These are phyloP conservation scores for Drosophila triauraria DNA, from an alignment of 1,140 invertebrate species.

Conservation along the genomic window DNA sequence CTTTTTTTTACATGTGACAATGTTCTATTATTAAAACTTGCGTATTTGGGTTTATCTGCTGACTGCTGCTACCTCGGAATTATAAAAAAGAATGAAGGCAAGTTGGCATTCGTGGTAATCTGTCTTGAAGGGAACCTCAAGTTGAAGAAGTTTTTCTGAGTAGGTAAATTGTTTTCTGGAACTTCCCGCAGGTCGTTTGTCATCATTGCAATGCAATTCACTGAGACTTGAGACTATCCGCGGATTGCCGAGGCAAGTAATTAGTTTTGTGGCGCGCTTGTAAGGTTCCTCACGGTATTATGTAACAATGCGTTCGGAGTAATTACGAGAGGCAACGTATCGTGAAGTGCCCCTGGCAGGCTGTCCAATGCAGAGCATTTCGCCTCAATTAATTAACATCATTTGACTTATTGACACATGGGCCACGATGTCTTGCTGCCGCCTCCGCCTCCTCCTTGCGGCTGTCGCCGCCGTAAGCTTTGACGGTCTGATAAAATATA, in stretches of 20 bases:
- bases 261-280: slow-evolving; percentile 2
- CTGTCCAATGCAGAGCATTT: slow-evolving; percentile 57
- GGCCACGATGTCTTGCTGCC: slow-evolving; percentile 24
- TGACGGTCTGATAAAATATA: slow-evolving; percentile 71
- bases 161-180: neutral
- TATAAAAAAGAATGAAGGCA: neutral
- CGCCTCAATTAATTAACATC: slow-evolving; percentile 79
- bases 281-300: slow-evolving; percentile 21
- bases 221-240: neutral
- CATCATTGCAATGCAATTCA: slow-evolving; percentile 32
- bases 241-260: slow-evolving; percentile 4
- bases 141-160: too few species aligned
- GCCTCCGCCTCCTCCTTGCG: slow-evolving; percentile 3
- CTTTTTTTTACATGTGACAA: slow-evolving; percentile 31
- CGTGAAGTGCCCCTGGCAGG: slow-evolving; percentile 58
- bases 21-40: slow-evolving; percentile 11
- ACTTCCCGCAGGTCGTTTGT: slow-evolving; percentile 21
- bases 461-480: slow-evolving; percentile 16
- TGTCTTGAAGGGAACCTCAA: neutral
- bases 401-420: slow-evolving; percentile 81
- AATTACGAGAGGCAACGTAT: slow-evolving; percentile 44
- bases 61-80: neutral
- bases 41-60: slow-evolving; percentile 11
- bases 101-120: neutral
- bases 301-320: slow-evolving; percentile 46